A percentile compares a stretch with the other conserved stretches of the same genome.
These are phyloP conservation scores for Paracentrotus lividus DNA, from an alignment of 53 echinoderm and acorn worm species.

Conservation along the genomic window DNA sequence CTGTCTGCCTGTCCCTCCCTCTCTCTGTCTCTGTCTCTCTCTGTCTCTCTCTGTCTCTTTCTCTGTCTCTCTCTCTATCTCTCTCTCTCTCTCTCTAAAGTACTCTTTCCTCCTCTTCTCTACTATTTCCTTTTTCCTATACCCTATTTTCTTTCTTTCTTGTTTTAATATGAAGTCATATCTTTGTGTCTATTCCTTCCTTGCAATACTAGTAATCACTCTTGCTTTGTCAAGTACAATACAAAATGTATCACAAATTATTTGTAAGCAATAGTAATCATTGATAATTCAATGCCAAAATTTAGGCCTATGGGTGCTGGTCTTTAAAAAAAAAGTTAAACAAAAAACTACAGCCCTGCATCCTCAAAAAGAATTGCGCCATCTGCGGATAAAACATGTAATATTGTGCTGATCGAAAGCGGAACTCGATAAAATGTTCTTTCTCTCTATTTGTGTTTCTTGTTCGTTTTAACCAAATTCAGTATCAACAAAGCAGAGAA, in stretches of 20 bases:
- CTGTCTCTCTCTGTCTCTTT: background rate
- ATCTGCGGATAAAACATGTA: background rate
- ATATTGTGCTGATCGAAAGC: background rate
- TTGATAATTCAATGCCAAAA: too few species aligned
- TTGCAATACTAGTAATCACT: too few species aligned
- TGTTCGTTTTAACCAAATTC: background rate
- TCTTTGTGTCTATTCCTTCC: too few species aligned
- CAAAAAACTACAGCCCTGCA: background rate
- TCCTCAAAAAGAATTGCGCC: background rate
- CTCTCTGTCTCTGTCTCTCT: background rate
- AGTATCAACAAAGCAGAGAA: too few species aligned
- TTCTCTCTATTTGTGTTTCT: background rate
- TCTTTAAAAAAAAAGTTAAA: too few species aligned
- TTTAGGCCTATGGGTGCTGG: too few species aligned
- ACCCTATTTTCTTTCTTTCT: background rate
- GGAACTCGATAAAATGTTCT: background rate
- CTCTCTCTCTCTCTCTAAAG: background rate
- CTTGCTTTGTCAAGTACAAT: too few species aligned
- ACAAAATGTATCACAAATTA: too few species aligned
- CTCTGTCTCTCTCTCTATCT: background rate
- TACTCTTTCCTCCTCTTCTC: background rate
- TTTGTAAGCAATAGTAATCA: too few species aligned
- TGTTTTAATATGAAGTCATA: too few species aligned
- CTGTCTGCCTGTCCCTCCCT: background rate
- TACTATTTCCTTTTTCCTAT: background rate